phyloP scores from a whole-genome alignment of 2,888 invertebrate species.

The Drosophila neonasuta region DNA sequence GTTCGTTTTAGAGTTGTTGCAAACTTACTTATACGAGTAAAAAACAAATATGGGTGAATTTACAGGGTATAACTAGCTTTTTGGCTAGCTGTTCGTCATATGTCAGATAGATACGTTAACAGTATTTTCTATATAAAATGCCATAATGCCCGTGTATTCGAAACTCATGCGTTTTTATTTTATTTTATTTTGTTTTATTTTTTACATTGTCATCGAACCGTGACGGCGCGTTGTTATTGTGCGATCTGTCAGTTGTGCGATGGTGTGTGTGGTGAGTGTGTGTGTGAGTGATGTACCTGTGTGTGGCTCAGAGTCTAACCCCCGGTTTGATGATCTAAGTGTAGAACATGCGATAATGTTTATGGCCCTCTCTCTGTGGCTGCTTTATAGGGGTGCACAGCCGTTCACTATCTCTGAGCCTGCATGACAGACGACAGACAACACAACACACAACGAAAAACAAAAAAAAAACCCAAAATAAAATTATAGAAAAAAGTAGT shows the following conservation, averaged over 20 bases:
- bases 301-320: constrained; percentile 42
- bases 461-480: not conserved
- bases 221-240: constrained; percentile 63
- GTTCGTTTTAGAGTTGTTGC: too few relatives aligned
- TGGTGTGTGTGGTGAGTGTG: constrained; percentile 11
- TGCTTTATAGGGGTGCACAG: constrained; percentile 64
- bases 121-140: constrained; percentile 9
- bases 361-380: constrained; percentile 49
- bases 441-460: constrained; percentile 7
- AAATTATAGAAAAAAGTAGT: constrained; percentile 7
- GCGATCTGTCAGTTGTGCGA: constrained; percentile 17
- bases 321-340: constrained; percentile 73
- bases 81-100: constrained; percentile 24
- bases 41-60: too few relatives aligned
- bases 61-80: constrained; percentile 22
- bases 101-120: not conserved
- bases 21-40: too few relatives aligned
- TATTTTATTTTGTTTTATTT: constrained; percentile 45
- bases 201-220: constrained; percentile 70
- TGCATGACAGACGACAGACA: constrained; percentile 51
- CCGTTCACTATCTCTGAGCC: constrained; percentile 56
- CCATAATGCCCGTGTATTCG: constrained; percentile 35
- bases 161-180: constrained; percentile 41
- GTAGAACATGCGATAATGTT: constrained; percentile 73
- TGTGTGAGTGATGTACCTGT: constrained; percentile 62